These are phyloP conservation scores for Leucozona laternaria DNA, from an alignment of 2,888 invertebrate species.

Conservation along the genomic window DNA sequence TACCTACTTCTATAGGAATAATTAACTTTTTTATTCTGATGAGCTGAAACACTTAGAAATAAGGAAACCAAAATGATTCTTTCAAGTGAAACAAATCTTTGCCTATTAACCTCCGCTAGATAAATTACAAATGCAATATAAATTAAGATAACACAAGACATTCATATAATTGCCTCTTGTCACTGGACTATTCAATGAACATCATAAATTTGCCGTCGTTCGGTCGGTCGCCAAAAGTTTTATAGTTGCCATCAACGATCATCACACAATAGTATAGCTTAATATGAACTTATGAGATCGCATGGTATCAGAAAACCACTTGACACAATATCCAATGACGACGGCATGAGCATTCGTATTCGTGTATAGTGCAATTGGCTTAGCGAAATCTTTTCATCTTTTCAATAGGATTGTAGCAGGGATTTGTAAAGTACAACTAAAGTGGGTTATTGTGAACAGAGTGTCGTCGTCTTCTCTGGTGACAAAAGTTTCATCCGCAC, in stretches of 20 bases:
- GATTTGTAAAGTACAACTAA: conserved; percentile 23
- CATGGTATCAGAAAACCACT: conserved; percentile 68
- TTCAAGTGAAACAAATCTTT: conserved; percentile 42
- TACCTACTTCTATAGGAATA: not conserved
- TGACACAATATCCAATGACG: conserved; percentile 66
- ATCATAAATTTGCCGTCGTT: conserved; percentile 8
- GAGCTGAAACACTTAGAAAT: not conserved
- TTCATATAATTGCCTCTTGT: conserved; percentile 54
- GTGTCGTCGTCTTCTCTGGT: conserved; percentile 29
- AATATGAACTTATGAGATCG: conserved; percentile 67
- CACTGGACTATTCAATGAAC: conserved; percentile 24
- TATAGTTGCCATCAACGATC: not conserved
- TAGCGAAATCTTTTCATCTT: conserved; percentile 60
- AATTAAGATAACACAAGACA: conserved; percentile 42
- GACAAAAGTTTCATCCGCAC: conserved; percentile 33
- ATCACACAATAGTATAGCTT: conserved; percentile 49
- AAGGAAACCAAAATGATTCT: conserved; percentile 41
- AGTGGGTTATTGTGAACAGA: conserved; percentile 33
- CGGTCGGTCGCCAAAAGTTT: not conserved
- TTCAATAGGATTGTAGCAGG: conserved; percentile 7
- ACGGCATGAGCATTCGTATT: conserved; percentile 50
- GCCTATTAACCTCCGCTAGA: conserved; percentile 26
- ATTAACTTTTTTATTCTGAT: not conserved
- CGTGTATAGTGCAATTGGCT: conserved; percentile 53
- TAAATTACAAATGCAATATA: conserved; percentile 49